These are phyloP conservation scores for Agriopis marginaria DNA, from an alignment of 2,888 invertebrate species.

Conservation along the genomic window DNA sequence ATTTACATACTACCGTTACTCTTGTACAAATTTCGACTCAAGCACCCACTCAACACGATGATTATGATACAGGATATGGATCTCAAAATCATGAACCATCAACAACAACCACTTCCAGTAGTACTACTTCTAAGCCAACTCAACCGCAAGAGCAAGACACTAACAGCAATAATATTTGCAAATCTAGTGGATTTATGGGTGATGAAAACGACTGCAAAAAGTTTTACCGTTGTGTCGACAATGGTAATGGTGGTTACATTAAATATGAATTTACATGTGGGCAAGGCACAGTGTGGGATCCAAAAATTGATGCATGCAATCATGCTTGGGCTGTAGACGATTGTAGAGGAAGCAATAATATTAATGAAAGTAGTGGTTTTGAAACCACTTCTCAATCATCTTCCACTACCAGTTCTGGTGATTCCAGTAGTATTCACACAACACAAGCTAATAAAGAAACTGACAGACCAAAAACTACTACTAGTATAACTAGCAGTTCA, in stretches of 20 bases:
- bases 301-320: slow-evolving; percentile 84
- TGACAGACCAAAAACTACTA: slow-evolving; percentile 28
- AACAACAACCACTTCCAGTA: slow-evolving; percentile 35
- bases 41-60: slow-evolving; percentile 41
- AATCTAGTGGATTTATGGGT: slow-evolving; percentile 87
- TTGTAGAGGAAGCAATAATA: slow-evolving; percentile 50
- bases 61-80: slow-evolving; percentile 55
- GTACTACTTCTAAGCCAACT: slow-evolving; percentile 14
- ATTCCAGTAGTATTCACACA: slow-evolving; percentile 21
- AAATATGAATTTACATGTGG: slow-evolving; percentile 86
- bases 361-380: slow-evolving; percentile 35
- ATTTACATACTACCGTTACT: slow-evolving; percentile 41
- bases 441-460: slow-evolving; percentile 33
- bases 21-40: slow-evolving; percentile 45
- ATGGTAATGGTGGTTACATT: slow-evolving; percentile 71
- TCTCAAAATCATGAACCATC: slow-evolving; percentile 43
- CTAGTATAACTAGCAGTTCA: slow-evolving; percentile 37
- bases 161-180: slow-evolving; percentile 51
- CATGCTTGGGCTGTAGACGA: slow-evolving; percentile 78
- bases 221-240: slow-evolving; percentile 89
- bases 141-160: slow-evolving; percentile 23
- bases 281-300: slow-evolving; percentile 87
- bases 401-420: slow-evolving; percentile 18
- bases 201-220: slow-evolving; percentile 85
- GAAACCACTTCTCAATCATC: slow-evolving; percentile 44